These are phyloP conservation scores for Charina bottae DNA, from an alignment of 2,113 vertebrate genomes.

Conservation along the genomic window DNA sequence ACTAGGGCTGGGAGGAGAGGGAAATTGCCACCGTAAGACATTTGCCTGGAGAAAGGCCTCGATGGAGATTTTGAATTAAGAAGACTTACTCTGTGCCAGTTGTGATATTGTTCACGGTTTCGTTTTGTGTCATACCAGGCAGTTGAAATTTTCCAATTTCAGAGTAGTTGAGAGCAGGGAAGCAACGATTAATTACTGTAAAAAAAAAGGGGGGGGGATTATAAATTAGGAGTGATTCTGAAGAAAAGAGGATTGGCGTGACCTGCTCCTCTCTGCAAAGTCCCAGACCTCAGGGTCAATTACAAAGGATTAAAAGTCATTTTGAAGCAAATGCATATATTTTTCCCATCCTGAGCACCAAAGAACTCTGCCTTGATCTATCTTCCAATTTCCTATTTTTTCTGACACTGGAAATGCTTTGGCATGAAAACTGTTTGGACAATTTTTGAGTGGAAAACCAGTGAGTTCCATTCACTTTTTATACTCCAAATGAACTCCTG, in stretches of 20 bases:
- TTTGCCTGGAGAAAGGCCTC: not conserved
- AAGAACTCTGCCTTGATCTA: not conserved
- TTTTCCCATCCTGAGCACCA: not conserved
- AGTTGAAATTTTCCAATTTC: not conserved
- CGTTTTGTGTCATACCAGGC: not conserved
- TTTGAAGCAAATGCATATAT: not conserved
- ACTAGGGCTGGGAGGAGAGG: not conserved
- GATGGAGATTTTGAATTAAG: not conserved
- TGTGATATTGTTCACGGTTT: not conserved
- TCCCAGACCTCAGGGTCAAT: not conserved
- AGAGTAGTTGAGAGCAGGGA: not conserved
- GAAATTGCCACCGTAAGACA: not conserved
- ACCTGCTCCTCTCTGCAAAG: not conserved
- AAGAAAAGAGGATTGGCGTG: not conserved
- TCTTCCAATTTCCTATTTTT: not conserved
- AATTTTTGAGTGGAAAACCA: too few species aligned
- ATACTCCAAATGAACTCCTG: too few species aligned
- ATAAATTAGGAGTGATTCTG: not conserved
- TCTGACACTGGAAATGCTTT: not conserved
- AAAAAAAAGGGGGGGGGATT: not conserved
- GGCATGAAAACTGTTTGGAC: not conserved
- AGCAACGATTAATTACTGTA: not conserved
- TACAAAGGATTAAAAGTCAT: not conserved
- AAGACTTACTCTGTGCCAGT: not conserved
- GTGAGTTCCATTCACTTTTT: too few species aligned